Percentiles rank a stretch among this genome's conserved stretches.
These are phyloP conservation scores for Micrasema minimum DNA, from an alignment of 1,140 invertebrate genomes.

Conservation along the genomic window DNA sequence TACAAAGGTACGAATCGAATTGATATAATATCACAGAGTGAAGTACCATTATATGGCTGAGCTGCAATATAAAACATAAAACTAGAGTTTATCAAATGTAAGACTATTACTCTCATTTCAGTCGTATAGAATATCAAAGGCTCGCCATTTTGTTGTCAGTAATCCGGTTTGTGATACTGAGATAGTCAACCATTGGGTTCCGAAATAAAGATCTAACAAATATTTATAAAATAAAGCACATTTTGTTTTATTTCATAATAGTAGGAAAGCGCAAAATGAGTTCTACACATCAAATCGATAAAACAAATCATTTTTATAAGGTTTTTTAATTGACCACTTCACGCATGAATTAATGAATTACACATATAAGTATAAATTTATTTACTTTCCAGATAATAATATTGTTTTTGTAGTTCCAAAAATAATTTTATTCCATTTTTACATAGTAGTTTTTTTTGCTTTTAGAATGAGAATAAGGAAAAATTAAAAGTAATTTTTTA, in stretches of 20 bases:
- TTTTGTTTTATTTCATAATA: background rate
- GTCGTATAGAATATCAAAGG: slow-evolving; percentile 18
- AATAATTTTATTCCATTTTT: too few relatives aligned
- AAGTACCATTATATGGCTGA: background rate
- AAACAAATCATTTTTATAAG: background rate
- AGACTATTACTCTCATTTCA: slow-evolving; percentile 4
- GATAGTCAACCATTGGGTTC: background rate
- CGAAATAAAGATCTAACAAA: background rate
- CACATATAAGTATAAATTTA: background rate
- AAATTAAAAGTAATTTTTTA: too few relatives aligned
- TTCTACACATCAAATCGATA: background rate
- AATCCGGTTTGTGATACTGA: background rate
- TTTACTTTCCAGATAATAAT: too few relatives aligned
- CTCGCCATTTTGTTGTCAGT: background rate
- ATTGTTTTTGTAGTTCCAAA: too few relatives aligned
- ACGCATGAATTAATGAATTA: background rate
- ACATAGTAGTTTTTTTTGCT: too few relatives aligned
- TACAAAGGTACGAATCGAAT: background rate
- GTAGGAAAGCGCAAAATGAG: background rate
- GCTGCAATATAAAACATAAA: background rate
- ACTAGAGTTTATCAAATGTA: background rate
- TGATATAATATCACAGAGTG: background rate
- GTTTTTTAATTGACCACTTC: background rate
- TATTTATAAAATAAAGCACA: too few relatives aligned
- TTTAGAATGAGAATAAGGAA: too few relatives aligned